Conservation (phyloP, 2,113 vertebrate species). For the Gymnogyps californianus region DNA sequence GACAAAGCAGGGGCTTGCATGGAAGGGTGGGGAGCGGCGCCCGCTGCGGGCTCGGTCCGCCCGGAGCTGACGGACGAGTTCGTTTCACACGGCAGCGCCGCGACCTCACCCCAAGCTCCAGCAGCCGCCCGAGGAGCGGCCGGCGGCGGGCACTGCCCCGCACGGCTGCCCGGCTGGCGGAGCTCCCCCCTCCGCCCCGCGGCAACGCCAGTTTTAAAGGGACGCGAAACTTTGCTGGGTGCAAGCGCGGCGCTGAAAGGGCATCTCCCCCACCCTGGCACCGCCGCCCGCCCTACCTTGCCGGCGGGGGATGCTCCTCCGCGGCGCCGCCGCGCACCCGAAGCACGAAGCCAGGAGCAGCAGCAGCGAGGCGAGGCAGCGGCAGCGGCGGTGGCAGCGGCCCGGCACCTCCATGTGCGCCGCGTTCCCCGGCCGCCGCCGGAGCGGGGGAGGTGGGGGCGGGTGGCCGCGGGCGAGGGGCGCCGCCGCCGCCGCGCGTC, state of each 20-base stretch:
- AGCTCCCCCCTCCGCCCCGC: too few species aligned
- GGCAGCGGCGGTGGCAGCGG: conserved; percentile 20
- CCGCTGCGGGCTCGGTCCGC: neutral
- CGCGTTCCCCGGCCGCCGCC: neutral
- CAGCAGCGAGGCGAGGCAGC: conserved; percentile 60
- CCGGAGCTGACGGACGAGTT: neutral
- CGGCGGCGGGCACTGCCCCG: neutral
- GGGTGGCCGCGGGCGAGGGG: neutral
- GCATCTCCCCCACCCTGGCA: neutral
- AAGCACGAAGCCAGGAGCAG: conserved; percentile 72
- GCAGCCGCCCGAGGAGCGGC: too few species aligned
- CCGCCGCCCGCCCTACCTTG: conserved; percentile 74
- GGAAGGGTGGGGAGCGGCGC: neutral
- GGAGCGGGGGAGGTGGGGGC: neutral
- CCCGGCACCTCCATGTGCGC: conserved; percentile 75
- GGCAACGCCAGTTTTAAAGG: neutral
- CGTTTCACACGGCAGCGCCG: neutral
- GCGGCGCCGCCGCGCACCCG: conserved; percentile 45
- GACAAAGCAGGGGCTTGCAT: neutral
- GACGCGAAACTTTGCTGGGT: neutral
- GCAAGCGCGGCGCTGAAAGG: too few species aligned
- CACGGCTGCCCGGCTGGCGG: neutral
- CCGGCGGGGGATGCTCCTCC: conserved; percentile 74
- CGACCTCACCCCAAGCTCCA: too few species aligned
- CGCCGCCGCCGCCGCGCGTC: neutral